Base-by-base conservation (phyloP, 2,797 vertebrate genomes). In the Capromys pilorides region DNA sequence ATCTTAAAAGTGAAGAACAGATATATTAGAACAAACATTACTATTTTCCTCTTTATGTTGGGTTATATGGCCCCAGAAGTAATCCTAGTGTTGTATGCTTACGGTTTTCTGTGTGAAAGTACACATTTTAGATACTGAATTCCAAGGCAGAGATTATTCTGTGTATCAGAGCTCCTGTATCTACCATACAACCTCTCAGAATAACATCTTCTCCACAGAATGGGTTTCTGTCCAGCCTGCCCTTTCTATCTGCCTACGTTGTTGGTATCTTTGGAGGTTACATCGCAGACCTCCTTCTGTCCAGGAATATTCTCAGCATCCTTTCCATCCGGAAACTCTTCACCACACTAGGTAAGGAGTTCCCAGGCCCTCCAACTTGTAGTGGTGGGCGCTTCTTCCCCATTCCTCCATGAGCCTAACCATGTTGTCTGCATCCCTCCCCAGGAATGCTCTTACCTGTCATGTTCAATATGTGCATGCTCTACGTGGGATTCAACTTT, bases 181-280 rank as follows among this genome's bases (percentile, higher is more conserved):
- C 5, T 36, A 31, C 14, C 16, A 4, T 24, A 36, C 7, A 3
- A 33, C 57, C 57, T 64, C 36, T 59, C 33, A 67, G 12, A 45
- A 36, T 57, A n/a, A n/a, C 33, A 1, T 84, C 87, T 86, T 61
- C 69, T 94, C 67, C 66, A 33, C 86, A 97, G 97, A 96, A 97
- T 0, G 97, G 95, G 26, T 4, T 97, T 57, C 75, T 97, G 69
- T 96, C 95, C 5, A 75, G 82, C 13, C 62, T 97, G 24, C 83
- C 97, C 11, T n/a, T 22, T 6, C 49, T 97, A 88, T 61, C 83
- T 59, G 45, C 67, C 69, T 93, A 92, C 90, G 69, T 92, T 51
- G 33, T 62, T 57, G 26, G 57, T 28, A 81, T 90, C 59, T 24
- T 97, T 24, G 21, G 73, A 22, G 96, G 96, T 69, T 51, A 88